Evolutionary conservation across 2,113 vertebrate species (phyloP).

Genomic region (Puma concolor): DNA sequence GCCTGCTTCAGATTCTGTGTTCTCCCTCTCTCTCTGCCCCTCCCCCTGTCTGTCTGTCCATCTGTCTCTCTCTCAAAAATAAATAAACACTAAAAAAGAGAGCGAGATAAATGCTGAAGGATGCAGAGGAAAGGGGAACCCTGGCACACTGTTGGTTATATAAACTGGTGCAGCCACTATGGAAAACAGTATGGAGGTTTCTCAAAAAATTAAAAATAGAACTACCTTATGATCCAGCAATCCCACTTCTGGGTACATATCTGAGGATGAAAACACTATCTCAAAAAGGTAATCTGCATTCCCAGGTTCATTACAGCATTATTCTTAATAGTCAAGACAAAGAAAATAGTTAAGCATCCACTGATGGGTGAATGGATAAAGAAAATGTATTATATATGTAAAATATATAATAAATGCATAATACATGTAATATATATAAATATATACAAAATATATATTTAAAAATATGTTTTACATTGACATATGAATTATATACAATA

Average conservation of each 20-base stretch:
- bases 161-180: background rate
- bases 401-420: too few species aligned
- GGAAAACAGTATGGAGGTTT: background rate
- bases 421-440: too few species aligned
- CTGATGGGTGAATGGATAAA: background rate
- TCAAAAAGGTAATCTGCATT: background rate
- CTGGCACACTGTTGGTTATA: background rate
- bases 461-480: too few species aligned
- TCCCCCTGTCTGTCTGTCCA: too few species aligned
- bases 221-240: background rate
- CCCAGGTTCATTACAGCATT: background rate
- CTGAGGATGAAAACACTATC: background rate
- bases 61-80: too few species aligned
- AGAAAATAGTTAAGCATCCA: background rate
- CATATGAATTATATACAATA: too few species aligned
- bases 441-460: too few species aligned
- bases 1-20: too few species aligned
- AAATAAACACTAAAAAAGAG: too few species aligned
- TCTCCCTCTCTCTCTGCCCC: too few species aligned
- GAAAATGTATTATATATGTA: background rate
- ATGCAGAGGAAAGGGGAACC: background rate
- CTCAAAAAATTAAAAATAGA: background rate
- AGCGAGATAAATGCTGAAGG: background rate
- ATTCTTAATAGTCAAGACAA: background rate
- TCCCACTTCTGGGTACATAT: background rate